phyloP scores from a whole-genome alignment of 2,113 vertebrate species.

The Coregonus clupeaformis region DNA sequence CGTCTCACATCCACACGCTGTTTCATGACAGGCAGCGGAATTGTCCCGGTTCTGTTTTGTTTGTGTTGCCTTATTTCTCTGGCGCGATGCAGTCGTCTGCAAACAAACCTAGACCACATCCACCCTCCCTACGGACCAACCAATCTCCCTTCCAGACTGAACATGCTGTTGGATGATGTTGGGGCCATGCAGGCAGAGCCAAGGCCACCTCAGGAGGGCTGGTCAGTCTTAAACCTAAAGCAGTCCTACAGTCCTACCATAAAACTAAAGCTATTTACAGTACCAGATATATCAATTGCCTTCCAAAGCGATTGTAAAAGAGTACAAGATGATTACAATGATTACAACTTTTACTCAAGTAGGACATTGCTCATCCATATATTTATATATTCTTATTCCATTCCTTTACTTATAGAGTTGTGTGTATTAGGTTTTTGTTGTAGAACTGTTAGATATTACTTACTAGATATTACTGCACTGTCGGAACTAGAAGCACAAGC shows the following conservation, averaged over 20 bases:
- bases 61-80: constrained; percentile 38
- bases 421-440: too few species aligned
- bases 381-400: too few species aligned
- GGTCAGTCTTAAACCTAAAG: neutral
- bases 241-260: neutral
- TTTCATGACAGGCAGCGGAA: constrained; percentile 44
- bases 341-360: too few species aligned
- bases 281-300: too few species aligned
- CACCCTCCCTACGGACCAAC: neutral
- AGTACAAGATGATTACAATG: too few species aligned
- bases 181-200: neutral
- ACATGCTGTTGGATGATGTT: neutral
- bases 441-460: too few species aligned
- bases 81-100: constrained; percentile 11
- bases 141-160: neutral
- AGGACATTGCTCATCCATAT: too few species aligned
- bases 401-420: too few species aligned
- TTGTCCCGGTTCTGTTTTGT: constrained; percentile 28
- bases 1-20: constrained; percentile 14
- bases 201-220: constrained; percentile 9
- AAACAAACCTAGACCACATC: constrained; percentile 31
- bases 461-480: too few species aligned
- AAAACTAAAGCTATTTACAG: too few species aligned
- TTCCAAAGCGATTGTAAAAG: too few species aligned
- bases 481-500: too few species aligned